These are phyloP conservation scores for Microhierax caerulescens DNA, from an alignment of 2,797 vertebrate genomes.

Conservation along the genomic window DNA sequence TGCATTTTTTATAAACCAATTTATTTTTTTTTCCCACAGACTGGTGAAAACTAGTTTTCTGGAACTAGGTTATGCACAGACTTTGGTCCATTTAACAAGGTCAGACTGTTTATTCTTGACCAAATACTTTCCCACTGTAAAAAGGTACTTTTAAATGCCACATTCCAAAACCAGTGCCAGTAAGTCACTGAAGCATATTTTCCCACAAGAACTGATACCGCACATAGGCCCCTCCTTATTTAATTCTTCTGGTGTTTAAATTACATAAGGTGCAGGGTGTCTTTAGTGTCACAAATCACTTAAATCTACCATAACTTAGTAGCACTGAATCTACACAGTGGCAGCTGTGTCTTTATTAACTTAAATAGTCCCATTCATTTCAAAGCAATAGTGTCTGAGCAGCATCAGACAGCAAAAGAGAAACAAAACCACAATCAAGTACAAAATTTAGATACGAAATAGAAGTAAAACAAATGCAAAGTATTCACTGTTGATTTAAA, in stretches of 20 bases:
- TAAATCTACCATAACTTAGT: not conserved
- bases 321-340: not conserved
- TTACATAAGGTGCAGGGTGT: constrained; percentile 51
- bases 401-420: not conserved
- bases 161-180: constrained; percentile 83
- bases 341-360: not conserved
- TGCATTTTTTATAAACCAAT: constrained; percentile 19
- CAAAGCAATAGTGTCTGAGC: not conserved
- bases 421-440: not conserved
- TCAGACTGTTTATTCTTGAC: constrained; percentile 85
- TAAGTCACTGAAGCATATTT: constrained; percentile 85
- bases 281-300: constrained; percentile 23
- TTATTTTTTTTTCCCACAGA: not conserved
- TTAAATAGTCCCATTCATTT: not conserved
- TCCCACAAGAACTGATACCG: constrained; percentile 83
- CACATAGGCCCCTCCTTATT: constrained; percentile 66
- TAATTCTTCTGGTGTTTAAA: constrained; percentile 60
- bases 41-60: constrained; percentile 73
- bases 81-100: constrained; percentile 83
- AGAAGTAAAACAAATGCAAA: not conserved
- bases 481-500: not conserved
- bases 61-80: constrained; percentile 71
- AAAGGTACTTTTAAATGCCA: constrained; percentile 87
- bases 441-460: not conserved
- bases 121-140: constrained; percentile 87